phyloP scores from a whole-genome alignment of 2,797 vertebrate genomes.

The Esox lucius region DNA sequence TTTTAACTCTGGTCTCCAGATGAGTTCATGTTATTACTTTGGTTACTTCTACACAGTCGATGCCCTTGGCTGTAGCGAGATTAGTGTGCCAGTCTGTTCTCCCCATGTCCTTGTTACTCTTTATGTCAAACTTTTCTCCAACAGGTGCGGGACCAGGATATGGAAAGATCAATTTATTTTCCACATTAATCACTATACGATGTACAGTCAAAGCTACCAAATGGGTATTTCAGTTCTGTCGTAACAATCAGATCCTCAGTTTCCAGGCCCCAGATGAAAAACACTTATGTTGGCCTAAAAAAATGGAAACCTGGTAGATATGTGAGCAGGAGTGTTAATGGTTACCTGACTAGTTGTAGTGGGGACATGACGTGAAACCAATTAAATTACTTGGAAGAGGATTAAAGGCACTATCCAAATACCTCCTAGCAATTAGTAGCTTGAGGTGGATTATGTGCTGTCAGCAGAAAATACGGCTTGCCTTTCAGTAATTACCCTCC shows the following conservation, averaged over 20 bases:
- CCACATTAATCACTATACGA: not conserved
- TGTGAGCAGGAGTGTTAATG: not conserved
- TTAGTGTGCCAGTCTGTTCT: not conserved
- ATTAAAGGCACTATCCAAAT: constrained; percentile 5
- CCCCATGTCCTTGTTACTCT: not conserved
- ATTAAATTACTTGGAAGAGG: constrained; percentile 19
- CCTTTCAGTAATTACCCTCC: not conserved
- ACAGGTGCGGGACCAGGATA: not conserved
- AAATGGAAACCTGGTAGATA: not conserved
- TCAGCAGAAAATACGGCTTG: constrained; percentile 1
- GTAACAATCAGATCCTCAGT: not conserved
- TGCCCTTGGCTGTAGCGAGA: not conserved
- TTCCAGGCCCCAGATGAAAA: constrained; percentile 7
- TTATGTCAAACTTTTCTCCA: not conserved
- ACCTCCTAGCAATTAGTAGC: not conserved
- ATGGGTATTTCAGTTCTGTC: not conserved
- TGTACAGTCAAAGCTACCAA: not conserved
- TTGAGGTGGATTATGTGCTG: constrained; percentile 5
- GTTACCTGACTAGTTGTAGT: constrained; percentile 10
- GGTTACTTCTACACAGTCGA: not conserved
- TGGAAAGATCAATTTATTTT: not conserved
- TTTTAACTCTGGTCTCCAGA: not conserved
- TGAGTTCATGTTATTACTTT: not conserved
- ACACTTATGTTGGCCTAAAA: constrained; percentile 12
- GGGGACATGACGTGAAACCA: constrained; percentile 2